Evolutionary conservation across 1,140 invertebrate species (phyloP).

Genomic region (Eupristina koningsbergeri): DNA sequence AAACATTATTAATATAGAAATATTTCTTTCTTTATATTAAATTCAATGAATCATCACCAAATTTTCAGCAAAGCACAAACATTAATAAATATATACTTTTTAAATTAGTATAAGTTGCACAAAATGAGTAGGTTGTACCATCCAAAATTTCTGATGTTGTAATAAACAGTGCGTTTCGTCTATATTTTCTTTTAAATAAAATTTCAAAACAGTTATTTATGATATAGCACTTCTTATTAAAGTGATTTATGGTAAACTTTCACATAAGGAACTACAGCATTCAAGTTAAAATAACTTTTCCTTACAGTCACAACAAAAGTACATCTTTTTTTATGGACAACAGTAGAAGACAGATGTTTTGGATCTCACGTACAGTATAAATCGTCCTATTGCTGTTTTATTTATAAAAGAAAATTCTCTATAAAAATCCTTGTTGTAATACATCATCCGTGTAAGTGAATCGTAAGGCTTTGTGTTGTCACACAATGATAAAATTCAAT

Average conservation of each 20-base stretch:
- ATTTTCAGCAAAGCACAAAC: too few species aligned
- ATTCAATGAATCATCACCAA: background rate
- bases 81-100: too few species aligned
- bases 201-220: background rate
- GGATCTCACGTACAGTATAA: background rate
- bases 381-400: background rate
- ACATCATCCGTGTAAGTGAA: background rate
- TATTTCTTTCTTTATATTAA: background rate
- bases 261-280: background rate
- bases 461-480: background rate
- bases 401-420: background rate
- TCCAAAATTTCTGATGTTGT: too few species aligned
- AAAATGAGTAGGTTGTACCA: too few species aligned
- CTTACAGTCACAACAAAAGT: background rate
- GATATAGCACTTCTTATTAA: background rate
- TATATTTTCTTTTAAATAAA: background rate
- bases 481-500: background rate
- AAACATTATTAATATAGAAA: too few species aligned
- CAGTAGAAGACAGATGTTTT: background rate
- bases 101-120: too few species aligned
- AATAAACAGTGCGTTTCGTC: background rate
- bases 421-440: background rate
- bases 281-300: slow-evolving; percentile 17
- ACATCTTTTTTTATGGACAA: background rate
- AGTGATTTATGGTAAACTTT: slow-evolving; percentile 19